Conservation (phyloP, 2,113 vertebrate species). For the Sinocyclocheilus maitianheensis region DNA sequence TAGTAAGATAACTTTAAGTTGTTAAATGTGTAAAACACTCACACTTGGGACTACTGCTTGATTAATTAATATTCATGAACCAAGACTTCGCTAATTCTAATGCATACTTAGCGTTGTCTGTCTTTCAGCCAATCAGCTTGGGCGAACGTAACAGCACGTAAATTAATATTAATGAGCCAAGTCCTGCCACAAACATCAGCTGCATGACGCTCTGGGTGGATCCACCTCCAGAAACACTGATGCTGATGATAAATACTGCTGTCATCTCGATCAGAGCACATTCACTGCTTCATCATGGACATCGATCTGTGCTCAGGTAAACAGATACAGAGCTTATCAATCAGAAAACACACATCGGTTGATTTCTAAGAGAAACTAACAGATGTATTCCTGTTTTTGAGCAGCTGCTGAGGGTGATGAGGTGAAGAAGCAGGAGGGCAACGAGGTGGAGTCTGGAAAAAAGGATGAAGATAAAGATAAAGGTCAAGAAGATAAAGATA, state of each 20-base stretch:
- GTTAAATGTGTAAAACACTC: too few species aligned
- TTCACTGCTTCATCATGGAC: neutral
- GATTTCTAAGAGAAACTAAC: neutral
- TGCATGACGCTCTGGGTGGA: too few species aligned
- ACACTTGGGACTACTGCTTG: too few species aligned
- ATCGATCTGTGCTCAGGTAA: neutral
- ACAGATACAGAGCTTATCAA: neutral
- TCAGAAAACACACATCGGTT: neutral
- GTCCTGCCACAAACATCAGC: neutral
- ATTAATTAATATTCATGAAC: too few species aligned
- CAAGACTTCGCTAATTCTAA: neutral
- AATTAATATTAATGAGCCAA: neutral
- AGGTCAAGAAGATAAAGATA: neutral
- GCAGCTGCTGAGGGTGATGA: neutral
- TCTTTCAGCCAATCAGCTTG: neutral
- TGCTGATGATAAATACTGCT: neutral
- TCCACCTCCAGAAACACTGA: neutral
- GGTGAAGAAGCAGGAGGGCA: neutral
- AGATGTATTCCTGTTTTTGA: too few species aligned
- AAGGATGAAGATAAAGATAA: neutral
- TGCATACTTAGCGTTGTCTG: neutral
- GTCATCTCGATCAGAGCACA: neutral
- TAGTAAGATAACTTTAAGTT: too few species aligned
- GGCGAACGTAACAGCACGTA: neutral
- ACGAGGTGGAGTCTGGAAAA: conserved; percentile 8